Evolutionary conservation across 2,888 invertebrate species (phyloP).

Genomic region (Drosophila emarginata): DNA sequence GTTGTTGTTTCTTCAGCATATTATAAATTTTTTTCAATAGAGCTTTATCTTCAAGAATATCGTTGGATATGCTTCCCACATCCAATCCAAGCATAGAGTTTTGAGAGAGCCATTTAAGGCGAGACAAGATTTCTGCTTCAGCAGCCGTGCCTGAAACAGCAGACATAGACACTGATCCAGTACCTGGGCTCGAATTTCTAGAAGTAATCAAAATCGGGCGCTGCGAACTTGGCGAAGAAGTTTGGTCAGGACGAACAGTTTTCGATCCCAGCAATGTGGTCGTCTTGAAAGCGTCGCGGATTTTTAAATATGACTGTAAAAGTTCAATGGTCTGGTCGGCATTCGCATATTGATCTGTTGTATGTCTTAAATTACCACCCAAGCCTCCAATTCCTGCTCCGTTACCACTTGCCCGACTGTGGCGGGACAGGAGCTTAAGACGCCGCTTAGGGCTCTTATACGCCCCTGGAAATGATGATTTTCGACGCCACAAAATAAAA

Average conservation of each 20-base stretch:
- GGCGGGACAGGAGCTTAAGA: constrained; percentile 54
- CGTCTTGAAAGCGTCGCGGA: constrained; percentile 74
- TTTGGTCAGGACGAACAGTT: constrained; percentile 79
- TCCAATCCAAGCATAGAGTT: constrained; percentile 46
- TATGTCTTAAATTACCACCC: neutral
- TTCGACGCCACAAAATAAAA: constrained; percentile 90
- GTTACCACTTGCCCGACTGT: constrained; percentile 43
- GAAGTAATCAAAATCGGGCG: constrained; percentile 53
- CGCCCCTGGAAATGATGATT: constrained; percentile 88
- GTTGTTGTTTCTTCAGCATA: constrained; percentile 79
- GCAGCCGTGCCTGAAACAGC: neutral
- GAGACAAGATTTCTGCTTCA: constrained; percentile 64
- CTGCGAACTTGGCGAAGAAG: constrained; percentile 77
- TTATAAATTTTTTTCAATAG: constrained; percentile 85
- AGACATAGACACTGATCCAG: neutral
- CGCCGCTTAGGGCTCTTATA: constrained; percentile 62
- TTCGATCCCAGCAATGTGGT: constrained; percentile 74
- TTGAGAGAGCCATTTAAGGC: constrained; percentile 58
- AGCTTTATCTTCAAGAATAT: constrained; percentile 88
- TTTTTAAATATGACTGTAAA: constrained; percentile 69
- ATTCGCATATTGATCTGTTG: constrained; percentile 24
- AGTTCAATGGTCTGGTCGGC: constrained; percentile 72
- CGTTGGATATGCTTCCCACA: constrained; percentile 87
- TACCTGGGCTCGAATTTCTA: neutral
- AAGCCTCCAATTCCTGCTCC: neutral